Base-by-base conservation (phyloP, 92 coral and sea anemone species). In the Actinostola sp. region DNA sequence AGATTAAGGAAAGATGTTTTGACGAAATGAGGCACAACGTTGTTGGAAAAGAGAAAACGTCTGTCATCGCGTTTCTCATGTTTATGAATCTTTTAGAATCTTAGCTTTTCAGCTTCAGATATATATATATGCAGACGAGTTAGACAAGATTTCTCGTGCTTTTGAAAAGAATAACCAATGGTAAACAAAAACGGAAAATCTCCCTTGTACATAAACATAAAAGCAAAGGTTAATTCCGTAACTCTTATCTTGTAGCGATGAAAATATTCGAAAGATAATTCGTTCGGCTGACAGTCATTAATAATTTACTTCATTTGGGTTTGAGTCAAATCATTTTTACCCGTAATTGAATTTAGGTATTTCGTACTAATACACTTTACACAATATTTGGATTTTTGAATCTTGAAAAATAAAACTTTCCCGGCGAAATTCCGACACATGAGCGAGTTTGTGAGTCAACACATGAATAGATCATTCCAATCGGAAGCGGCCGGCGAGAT, bases 321-420 rank as follows among this genome's bases (percentile, higher is more conserved):
- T 75, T 64, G 2, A 63, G 81, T 64, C 63, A 75, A 75, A 75
- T 64, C 66, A 61, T 19, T 29, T 38, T 20, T 29, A 11, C 20
- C 0, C 12, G 63, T 75, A 75, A 75, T 75, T 75, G 81, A 75
- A 75, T 75, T 63, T 52, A 67, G 55, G 12, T 41, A 21, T 53
- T 19, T 38, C 62, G 26, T 33, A 27, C 28, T 52, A 31, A 21
- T n/a, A 35, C 31, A 34, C 57, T 35, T 44, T 5, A 5, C 4
- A 26, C 3, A 8, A 25, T 16, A 33, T 48, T 45, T 24, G 53
- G 5, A 8, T 66, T 28, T 27, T n/a, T 2, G 0, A 3, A 10
- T 19, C 57, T 20, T 21, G 23, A 51, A 57, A 57, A 27, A 2
- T 21, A 9, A 53, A 53, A 53, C 31, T 53, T 53, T 53, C 59